These are phyloP conservation scores for Nicator chloris DNA, from an alignment of 2,113 vertebrate species.

Conservation along the genomic window DNA sequence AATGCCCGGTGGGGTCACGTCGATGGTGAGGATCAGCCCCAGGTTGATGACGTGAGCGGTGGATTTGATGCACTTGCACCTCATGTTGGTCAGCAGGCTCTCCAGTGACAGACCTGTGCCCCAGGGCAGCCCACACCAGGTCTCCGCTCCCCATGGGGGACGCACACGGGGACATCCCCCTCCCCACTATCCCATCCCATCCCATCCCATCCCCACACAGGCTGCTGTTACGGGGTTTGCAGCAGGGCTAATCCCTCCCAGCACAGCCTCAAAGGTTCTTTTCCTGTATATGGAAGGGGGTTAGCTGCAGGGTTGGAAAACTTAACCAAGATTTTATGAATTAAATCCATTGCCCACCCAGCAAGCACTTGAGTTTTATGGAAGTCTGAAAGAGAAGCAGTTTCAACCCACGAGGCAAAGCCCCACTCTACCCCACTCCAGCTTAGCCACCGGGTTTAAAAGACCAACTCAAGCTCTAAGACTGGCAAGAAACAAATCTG, in stretches of 20 bases:
- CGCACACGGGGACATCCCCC: not conserved
- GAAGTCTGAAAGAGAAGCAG: not conserved
- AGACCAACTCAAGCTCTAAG: not conserved
- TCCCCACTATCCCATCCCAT: not conserved
- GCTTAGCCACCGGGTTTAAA: not conserved
- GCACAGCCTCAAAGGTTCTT: not conserved
- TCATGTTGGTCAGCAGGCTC: conserved; percentile 55
- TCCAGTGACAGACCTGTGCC: conserved; percentile 33
- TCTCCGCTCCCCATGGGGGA: not conserved
- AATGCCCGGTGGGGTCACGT: not conserved
- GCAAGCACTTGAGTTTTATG: rapidly evolving
- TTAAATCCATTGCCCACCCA: rapidly evolving
- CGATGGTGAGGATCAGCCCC: conserved; percentile 27
- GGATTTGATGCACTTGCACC: conserved; percentile 58
- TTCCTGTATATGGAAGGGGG: rapidly evolving
- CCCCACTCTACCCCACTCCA: rapidly evolving
- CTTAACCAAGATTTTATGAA: rapidly evolving
- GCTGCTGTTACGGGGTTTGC: not conserved
- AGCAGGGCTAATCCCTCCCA: not conserved
- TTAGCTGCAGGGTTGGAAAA: not conserved
- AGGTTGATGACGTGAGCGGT: not conserved
- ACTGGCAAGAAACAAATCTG: rapidly evolving
- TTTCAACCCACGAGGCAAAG: not conserved
- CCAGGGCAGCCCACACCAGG: not conserved
- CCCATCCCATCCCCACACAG: too few relatives aligned